A percentile compares a stretch with the other conserved stretches of the same genome.
phyloP scores from a whole-genome alignment of 2,113 vertebrate species.

The Podarcis raffonei region DNA sequence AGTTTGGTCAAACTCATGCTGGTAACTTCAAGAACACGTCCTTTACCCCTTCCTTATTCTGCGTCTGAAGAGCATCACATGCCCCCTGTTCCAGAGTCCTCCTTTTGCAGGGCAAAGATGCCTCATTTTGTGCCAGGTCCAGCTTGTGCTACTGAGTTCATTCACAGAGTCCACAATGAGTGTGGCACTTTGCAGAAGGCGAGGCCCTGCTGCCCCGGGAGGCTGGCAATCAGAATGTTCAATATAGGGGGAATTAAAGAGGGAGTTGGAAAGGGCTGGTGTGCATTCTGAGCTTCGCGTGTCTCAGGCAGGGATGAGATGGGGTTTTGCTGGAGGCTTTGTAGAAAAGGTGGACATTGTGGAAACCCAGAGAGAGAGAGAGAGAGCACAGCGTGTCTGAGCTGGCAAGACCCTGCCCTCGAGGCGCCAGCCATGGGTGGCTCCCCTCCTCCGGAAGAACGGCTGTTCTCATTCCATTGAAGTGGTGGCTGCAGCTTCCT shows the following conservation, averaged over 20 bases:
- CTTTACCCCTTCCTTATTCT: no score
- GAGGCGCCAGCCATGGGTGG: background rate
- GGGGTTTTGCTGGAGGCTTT: background rate
- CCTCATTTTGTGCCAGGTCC: no score
- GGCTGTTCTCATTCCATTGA: background rate
- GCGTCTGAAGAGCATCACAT: no score
- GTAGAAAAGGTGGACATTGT: background rate
- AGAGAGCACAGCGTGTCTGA: background rate
- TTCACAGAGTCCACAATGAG: background rate
- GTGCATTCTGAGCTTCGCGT: background rate
- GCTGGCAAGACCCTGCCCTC: background rate
- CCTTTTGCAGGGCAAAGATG: no score
- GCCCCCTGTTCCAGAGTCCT: background rate
- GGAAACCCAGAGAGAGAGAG: no score
- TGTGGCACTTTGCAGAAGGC: no score
- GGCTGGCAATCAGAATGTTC: background rate
- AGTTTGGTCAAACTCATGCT: no score
- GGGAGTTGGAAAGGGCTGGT: background rate
- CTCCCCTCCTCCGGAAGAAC: background rate
- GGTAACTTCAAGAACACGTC: no score
- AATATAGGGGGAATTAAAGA: no score
- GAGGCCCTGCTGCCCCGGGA: no score
- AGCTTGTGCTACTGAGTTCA: background rate
- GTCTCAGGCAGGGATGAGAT: background rate
- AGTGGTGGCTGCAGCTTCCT: slow-evolving; percentile 36